Evolutionary conservation across 92 coral and sea anemone genomes (phyloP).

Genomic region (Bergia sp.): DNA sequence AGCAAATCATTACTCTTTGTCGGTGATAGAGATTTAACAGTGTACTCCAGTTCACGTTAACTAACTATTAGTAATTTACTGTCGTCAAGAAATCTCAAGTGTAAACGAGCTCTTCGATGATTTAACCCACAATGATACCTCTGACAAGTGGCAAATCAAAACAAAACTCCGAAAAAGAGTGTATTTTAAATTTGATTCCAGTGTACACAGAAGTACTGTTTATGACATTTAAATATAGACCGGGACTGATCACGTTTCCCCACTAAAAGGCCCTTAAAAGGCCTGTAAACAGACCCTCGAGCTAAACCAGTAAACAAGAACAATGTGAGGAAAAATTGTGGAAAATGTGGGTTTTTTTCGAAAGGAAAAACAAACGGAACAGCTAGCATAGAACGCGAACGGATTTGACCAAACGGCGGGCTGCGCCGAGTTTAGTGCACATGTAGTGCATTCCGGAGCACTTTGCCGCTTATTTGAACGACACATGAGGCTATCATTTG

Average conservation of each 20-base stretch:
- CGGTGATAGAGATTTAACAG: constrained; percentile 31
- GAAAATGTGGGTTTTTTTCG: constrained; percentile 31
- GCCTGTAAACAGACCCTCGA: not conserved
- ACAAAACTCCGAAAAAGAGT: not conserved
- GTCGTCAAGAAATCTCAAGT: constrained; percentile 7
- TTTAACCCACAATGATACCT: constrained; percentile 6
- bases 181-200: not conserved
- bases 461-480: constrained; percentile 52
- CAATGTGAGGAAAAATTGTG: constrained; percentile 23
- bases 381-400: not conserved
- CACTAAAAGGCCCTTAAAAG: not conserved
- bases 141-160: constrained; percentile 26
- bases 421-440: not conserved
- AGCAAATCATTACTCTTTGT: constrained; percentile 28
- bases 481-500: constrained; percentile 50
- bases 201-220: constrained; percentile 33
- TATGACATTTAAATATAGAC: not conserved
- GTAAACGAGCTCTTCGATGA: not conserved
- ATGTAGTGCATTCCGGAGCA: constrained; percentile 17
- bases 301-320: not conserved
- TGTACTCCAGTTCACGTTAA: not conserved
- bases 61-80: not conserved
- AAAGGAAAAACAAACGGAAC: constrained; percentile 36
- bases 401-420: constrained; percentile 13
- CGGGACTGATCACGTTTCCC: constrained; percentile 18